These are phyloP conservation scores for Xestia rhomboidea DNA, from an alignment of 2,888 invertebrate species.

Conservation along the genomic window DNA sequence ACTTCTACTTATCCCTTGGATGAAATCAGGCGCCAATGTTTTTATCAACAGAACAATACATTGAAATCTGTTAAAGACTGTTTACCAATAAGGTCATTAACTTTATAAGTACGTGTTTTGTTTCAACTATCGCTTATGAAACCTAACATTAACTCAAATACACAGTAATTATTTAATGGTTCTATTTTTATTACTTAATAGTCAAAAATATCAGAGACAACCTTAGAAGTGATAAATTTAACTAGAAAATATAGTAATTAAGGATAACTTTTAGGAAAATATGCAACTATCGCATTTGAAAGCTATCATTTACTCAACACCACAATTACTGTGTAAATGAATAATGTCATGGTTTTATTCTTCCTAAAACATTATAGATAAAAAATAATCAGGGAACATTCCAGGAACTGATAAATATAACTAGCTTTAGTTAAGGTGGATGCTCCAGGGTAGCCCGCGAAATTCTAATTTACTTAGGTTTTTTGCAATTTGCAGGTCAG, in stretches of 20 bases:
- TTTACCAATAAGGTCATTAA: not conserved
- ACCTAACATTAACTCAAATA: not conserved
- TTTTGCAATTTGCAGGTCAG: too few species aligned
- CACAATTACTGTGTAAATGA: slow-evolving; percentile 8
- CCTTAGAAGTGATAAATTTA: not conserved
- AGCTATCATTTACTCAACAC: not conserved
- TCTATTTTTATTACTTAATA: not conserved
- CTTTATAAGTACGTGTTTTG: not conserved
- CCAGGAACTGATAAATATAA: slow-evolving; percentile 9
- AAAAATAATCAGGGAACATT: not conserved
- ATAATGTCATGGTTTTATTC: slow-evolving; percentile 12
- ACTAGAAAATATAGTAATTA: not conserved
- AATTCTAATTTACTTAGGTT: too few species aligned
- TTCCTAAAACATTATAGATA: not conserved
- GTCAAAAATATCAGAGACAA: not conserved
- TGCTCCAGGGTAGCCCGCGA: too few species aligned
- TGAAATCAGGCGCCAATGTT: not conserved
- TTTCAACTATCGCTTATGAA: not conserved
- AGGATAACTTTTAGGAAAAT: not conserved
- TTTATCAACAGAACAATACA: not conserved
- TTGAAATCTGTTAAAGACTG: not conserved
- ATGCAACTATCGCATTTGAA: not conserved
- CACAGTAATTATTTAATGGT: slow-evolving; percentile 13
- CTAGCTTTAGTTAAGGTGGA: too few species aligned
- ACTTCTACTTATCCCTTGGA: not conserved